Conservation (phyloP, 2,113 vertebrate genomes). For the Ibidorhyncha struthersii region DNA sequence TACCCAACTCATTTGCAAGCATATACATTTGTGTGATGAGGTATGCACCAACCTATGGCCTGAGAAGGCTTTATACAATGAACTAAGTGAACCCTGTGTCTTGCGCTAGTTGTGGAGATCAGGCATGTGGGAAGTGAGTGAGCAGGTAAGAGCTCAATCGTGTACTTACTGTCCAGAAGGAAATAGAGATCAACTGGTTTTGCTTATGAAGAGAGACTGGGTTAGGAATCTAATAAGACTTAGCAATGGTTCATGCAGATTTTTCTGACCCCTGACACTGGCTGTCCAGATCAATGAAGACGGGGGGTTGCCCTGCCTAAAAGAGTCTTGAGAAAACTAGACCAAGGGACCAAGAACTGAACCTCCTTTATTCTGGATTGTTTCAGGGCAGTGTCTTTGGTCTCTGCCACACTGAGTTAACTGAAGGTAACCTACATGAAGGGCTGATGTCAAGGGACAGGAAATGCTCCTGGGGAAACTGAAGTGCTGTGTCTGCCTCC, state of each 20-base stretch:
- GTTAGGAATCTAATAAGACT: background rate
- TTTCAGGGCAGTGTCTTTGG: background rate
- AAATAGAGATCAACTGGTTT: background rate
- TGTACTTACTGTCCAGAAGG: background rate
- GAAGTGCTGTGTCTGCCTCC: background rate
- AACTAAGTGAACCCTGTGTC: background rate
- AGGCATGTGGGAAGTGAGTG: background rate
- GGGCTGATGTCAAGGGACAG: background rate
- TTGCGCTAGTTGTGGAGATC: background rate
- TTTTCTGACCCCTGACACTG: background rate
- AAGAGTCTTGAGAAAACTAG: background rate
- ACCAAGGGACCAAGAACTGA: background rate
- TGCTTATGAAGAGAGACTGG: background rate
- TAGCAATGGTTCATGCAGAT: background rate
- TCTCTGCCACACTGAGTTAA: background rate
- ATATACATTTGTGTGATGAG: background rate
- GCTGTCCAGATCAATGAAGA: background rate
- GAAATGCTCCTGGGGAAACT: background rate
- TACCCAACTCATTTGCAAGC: background rate
- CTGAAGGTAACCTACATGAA: background rate
- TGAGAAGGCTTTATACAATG: background rate
- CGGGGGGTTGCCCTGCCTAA: background rate
- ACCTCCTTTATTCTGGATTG: background rate
- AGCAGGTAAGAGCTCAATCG: background rate
- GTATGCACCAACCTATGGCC: accelerated